A percentile compares a stretch with the other conserved stretches of the same genome.
These are phyloP conservation scores for Chymomyza costata DNA, from an alignment of 1,140 invertebrate species.

Conservation along the genomic window DNA sequence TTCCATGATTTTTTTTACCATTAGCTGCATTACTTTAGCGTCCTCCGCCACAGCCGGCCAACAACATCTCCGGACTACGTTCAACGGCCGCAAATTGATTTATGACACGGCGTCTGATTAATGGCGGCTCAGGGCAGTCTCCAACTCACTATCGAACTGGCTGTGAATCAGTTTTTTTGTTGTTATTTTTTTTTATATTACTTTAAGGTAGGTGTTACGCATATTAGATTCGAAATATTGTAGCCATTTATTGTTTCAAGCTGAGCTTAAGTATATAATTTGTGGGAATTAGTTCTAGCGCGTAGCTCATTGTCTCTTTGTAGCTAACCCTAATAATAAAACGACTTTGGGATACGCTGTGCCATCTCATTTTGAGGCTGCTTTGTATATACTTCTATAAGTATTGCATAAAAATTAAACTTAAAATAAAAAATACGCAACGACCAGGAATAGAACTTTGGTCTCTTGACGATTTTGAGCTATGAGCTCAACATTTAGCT, in stretches of 20 bases:
- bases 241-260: slow-evolving; percentile 34
- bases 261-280: slow-evolving; percentile 42
- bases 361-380: too few species aligned
- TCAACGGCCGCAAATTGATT: slow-evolving; percentile 33
- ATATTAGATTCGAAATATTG: slow-evolving; percentile 35
- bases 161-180: slow-evolving; percentile 55
- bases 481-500: too few species aligned
- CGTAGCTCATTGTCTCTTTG: slow-evolving; percentile 1
- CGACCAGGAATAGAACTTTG: too few species aligned
- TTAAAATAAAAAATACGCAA: too few species aligned
- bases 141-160: slow-evolving; percentile 28
- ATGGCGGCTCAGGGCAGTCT: slow-evolving; percentile 42
- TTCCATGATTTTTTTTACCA: slow-evolving; percentile 27
- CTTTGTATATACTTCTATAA: too few species aligned
- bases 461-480: too few species aligned
- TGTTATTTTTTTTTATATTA: too few species aligned
- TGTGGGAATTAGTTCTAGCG: slow-evolving; percentile 53
- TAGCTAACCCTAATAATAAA: slow-evolving; percentile 27
- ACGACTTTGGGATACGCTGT: slow-evolving; percentile 32
- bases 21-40: slow-evolving; percentile 13
- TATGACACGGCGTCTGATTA: slow-evolving; percentile 58
- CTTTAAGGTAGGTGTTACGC: slow-evolving; percentile 63
- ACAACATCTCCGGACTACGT: background rate
- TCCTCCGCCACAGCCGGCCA: slow-evolving; percentile 5
- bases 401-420: too few species aligned